Conservation (phyloP, 2,113 vertebrate genomes). For the Maccullochella peelii region DNA sequence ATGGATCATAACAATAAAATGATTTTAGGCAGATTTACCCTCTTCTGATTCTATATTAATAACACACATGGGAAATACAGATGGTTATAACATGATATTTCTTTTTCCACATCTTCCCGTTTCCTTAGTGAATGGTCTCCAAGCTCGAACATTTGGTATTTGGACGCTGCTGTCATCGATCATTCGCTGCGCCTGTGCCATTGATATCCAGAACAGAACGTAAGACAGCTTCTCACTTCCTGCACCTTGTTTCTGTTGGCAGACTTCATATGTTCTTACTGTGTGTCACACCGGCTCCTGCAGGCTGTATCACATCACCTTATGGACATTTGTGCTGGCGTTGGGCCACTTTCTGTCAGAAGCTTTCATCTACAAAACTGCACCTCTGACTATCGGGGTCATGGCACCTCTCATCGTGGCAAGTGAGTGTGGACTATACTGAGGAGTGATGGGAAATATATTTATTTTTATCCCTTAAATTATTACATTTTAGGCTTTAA, state of each 20-base stretch:
- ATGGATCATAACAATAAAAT: too few species aligned
- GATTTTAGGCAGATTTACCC: neutral
- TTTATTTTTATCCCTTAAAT: too few species aligned
- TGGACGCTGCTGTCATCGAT: constrained; percentile 96
- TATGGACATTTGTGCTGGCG: constrained; percentile 95
- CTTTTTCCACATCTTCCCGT: constrained; percentile 24
- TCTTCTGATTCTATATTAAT: neutral
- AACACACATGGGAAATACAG: neutral
- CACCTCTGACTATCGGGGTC: constrained; percentile 91
- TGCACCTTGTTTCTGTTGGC: constrained; percentile 10
- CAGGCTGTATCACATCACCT: constrained; percentile 96
- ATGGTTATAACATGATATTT: too few species aligned
- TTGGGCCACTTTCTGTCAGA: constrained; percentile 95
- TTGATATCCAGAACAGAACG: constrained; percentile 96
- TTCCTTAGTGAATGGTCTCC: constrained; percentile 93
- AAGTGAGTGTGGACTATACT: constrained; percentile 70
- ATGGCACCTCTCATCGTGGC: constrained; percentile 96
- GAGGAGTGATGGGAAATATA: neutral
- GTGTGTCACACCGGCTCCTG: neutral
- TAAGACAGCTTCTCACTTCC: constrained; percentile 72
- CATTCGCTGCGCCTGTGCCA: constrained; percentile 93
- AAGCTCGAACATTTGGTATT: constrained; percentile 96
- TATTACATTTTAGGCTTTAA: neutral
- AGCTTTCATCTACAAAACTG: constrained; percentile 92
- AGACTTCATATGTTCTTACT: neutral